These are phyloP conservation scores for Temnothorax curvispinosus DNA, from an alignment of 1,140 invertebrate species.

Conservation along the genomic window DNA sequence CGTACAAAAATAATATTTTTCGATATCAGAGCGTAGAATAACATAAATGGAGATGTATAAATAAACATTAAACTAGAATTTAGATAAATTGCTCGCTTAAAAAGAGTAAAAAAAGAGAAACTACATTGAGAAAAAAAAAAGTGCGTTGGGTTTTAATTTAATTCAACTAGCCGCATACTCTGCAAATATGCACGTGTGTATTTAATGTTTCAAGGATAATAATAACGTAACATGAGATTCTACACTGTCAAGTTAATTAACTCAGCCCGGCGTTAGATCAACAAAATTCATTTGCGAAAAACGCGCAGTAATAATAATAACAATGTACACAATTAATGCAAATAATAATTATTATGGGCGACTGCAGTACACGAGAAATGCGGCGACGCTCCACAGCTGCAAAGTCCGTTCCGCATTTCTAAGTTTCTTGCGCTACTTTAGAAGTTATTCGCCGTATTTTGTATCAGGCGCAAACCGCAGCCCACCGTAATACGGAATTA, in stretches of 20 bases:
- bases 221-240: neutral
- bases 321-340: neutral
- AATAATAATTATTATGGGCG: constrained; percentile 30
- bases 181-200: neutral
- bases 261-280: neutral
- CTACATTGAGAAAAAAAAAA: neutral
- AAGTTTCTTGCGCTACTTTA: constrained; percentile 37
- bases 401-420: constrained; percentile 1
- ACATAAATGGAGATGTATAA: neutral
- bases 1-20: constrained; percentile 13
- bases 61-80: constrained; percentile 2
- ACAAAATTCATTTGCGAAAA: neutral
- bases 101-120: neutral
- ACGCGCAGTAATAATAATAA: neutral
- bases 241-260: constrained; percentile 22
- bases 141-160: neutral
- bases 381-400: neutral
- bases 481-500: constrained; percentile 12
- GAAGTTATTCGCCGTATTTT: constrained; percentile 34
- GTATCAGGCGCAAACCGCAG: constrained; percentile 4
- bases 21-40: neutral
- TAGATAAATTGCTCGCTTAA: neutral
- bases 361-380: neutral
- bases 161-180: neutral
- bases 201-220: constrained; percentile 1